Evolutionary conservation across 2,113 vertebrate genomes (phyloP).

Genomic region (Seriola aureovittata): DNA sequence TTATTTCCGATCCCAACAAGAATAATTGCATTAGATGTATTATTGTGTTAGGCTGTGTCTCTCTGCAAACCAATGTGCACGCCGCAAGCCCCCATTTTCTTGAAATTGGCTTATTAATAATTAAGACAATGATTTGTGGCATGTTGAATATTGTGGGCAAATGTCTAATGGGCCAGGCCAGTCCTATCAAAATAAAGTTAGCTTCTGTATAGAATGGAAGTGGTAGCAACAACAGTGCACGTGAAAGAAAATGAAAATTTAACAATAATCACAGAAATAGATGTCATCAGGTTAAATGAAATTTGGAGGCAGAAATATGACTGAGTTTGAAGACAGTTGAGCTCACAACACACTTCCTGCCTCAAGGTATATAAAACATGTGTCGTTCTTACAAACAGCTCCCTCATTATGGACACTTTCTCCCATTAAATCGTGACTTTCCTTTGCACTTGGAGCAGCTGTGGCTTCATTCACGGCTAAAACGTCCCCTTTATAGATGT

Average conservation of each 20-base stretch:
- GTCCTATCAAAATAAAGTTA: not conserved
- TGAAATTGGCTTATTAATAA: constrained; percentile 46
- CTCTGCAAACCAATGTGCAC: not conserved
- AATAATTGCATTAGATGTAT: constrained; percentile 32
- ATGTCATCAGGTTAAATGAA: not conserved
- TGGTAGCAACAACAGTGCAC: not conserved
- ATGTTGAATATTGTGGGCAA: constrained; percentile 19
- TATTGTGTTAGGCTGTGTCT: not conserved
- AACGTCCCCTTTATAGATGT: not conserved
- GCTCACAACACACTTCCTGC: not conserved
- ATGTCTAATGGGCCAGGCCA: not conserved
- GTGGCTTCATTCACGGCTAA: constrained; percentile 5
- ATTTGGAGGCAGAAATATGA: not conserved
- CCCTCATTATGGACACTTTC: constrained; percentile 3
- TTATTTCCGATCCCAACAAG: constrained; percentile 8
- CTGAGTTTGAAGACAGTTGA: not conserved
- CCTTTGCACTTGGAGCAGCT: not conserved
- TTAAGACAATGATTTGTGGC: constrained; percentile 25
- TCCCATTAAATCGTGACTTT: constrained; percentile 8
- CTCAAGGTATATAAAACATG: constrained; percentile 18
- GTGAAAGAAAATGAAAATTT: not conserved
- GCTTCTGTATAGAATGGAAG: not conserved
- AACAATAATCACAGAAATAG: not conserved
- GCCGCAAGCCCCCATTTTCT: constrained; percentile 18
- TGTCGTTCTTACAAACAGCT: not conserved